These are phyloP conservation scores for Rynchops niger DNA, from an alignment of 2,113 vertebrate species.

Conservation along the genomic window DNA sequence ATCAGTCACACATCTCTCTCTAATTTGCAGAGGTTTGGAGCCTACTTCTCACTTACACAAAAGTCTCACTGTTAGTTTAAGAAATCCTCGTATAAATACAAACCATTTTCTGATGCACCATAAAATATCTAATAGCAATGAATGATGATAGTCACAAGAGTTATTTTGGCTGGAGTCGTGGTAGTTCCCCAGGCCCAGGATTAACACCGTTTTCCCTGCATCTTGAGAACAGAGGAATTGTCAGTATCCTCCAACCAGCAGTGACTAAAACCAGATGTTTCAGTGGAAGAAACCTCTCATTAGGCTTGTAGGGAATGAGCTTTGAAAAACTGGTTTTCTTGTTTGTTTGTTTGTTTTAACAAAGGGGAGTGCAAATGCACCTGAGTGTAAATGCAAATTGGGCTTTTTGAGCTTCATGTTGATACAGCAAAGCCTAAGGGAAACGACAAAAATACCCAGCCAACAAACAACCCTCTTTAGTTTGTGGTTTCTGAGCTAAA, in stretches of 20 bases:
- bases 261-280: constrained; percentile 59
- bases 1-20: constrained; percentile 49
- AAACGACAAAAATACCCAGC: constrained; percentile 36
- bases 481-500: constrained; percentile 36
- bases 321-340: constrained; percentile 59
- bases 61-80: constrained; percentile 33
- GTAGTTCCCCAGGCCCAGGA: background rate
- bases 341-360: constrained; percentile 56
- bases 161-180: background rate
- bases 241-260: constrained; percentile 17
- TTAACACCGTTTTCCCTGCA: background rate
- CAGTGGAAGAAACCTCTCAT: constrained; percentile 57
- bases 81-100: background rate
- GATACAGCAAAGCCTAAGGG: constrained; percentile 57
- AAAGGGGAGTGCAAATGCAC: constrained; percentile 40
- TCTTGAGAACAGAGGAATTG: constrained; percentile 19
- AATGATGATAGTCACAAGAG: background rate
- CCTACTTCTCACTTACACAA: background rate
- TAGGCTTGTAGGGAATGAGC: background rate
- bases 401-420: constrained; percentile 51
- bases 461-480: constrained; percentile 16
- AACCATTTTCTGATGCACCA: constrained; percentile 41
- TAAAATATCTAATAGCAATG: constrained; percentile 49
- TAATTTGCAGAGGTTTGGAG: constrained; percentile 30
- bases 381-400: constrained; percentile 58